Base-by-base conservation (phyloP, 2,797 vertebrate species). In the Hydrocynus forskahlii region DNA sequence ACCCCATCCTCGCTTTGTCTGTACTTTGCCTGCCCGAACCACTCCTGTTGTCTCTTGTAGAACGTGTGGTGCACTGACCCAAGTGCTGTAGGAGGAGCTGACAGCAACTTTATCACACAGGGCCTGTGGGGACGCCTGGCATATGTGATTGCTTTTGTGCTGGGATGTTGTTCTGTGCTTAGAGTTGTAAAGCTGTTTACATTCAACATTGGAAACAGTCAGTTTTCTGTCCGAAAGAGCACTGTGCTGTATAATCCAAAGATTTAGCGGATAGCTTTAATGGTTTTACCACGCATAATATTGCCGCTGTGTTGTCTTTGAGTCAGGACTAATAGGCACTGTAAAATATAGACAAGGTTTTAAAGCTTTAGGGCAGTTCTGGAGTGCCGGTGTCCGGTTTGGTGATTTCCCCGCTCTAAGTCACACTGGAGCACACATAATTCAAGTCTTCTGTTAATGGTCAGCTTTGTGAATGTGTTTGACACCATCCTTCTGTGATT, bases 171-270 rank as follows among this genome's bases (percentile, higher is more conserved):
- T 29, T 50, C 60, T 19, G 48, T 14, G n/a, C 59, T 9, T 38
- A 14, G 52, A 25, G 7, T 4, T 62, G 23, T 68, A 7, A 48
- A 19, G 52, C 40, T 57, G 85, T 74, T 86, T 77, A 77, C 67
- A 43, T 43, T 55, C 68, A 76, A 72, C 69, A 74, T 21, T 40
- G 60, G 45, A 77, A 7, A 7, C 60, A 67, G 10, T 76, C 75
- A 76, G 69, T 23, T 38, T 70, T 50, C 14, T 60, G 59, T 55
- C 21, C 16, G 25, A 66, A 35, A 35, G 59, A 57, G 12, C 23
- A 8, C 16, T 10, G 59, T 35, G 25, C 10, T 48, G 21, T 52
- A 1, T 54, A 40, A 69, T 54, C 17, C 23, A 23, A 9, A 9
- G 68, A 59, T n/a, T 9, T 12, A 17, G 25, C 40, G 17, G 62